These are phyloP conservation scores for Phymorhynchus buccinoides DNA, from an alignment of 1,140 invertebrate species.

Conservation along the genomic window DNA sequence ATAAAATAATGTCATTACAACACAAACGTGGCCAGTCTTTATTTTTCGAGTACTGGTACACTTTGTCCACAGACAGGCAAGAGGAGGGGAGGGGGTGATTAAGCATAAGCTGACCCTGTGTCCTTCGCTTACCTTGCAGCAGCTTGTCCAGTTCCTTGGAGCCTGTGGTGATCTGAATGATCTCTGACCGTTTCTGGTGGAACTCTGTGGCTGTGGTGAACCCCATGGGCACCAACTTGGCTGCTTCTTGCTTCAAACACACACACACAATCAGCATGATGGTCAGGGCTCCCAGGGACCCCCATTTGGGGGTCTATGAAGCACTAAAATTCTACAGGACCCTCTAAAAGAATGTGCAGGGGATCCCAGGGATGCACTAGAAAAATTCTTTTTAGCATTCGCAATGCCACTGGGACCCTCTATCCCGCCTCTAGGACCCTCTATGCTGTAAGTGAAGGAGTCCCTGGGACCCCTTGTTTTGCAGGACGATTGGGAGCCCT, in stretches of 20 bases:
- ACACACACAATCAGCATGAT: neutral
- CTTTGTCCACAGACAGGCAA: neutral
- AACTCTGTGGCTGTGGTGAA: constrained; percentile 98
- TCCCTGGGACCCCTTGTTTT: no score
- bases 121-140: constrained; percentile 77
- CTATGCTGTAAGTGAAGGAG: no score
- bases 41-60: neutral
- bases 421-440: no score
- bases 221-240: constrained; percentile 95
- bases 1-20: neutral
- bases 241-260: constrained; percentile 82
- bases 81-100: neutral
- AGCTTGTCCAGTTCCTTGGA: constrained; percentile 95
- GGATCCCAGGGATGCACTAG: no score
- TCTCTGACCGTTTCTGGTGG: constrained; percentile 87
- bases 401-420: no score
- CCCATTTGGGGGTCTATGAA: no score
- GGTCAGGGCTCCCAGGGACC: no score
- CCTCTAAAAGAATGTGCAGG: no score
- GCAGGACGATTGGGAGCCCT: no score
- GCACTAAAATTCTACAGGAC: no score
- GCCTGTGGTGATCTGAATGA: constrained; percentile 85
- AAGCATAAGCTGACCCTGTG: neutral
- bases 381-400: no score
- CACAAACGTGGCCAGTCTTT: neutral